Evolutionary conservation across 2,888 invertebrate genomes (phyloP).

Genomic region (Polylopha cassiicola): DNA sequence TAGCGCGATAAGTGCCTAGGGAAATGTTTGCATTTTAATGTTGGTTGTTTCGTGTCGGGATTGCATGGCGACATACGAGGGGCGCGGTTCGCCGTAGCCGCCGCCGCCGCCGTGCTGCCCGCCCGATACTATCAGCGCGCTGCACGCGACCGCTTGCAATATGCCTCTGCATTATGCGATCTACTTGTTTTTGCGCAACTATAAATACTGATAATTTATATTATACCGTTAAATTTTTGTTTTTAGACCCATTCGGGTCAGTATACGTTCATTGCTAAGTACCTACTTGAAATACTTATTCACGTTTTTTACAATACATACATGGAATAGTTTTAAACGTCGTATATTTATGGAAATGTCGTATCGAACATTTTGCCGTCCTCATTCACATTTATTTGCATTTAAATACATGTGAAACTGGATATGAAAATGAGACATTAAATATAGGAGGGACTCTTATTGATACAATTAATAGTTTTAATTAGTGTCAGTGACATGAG

Average conservation of each 20-base stretch:
- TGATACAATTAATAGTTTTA: too few species aligned
- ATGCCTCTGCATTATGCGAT: slow-evolving; percentile 34
- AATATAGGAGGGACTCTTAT: too few species aligned
- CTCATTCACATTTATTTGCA: too few species aligned
- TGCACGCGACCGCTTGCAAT: slow-evolving; percentile 23
- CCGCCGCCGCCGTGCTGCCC: neutral
- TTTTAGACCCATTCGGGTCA: slow-evolving; percentile 20
- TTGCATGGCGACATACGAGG: slow-evolving; percentile 23
- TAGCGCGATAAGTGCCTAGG: slow-evolving; percentile 14
- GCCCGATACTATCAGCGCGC: slow-evolving; percentile 30
- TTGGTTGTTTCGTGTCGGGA: slow-evolving; percentile 35
- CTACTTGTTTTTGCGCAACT: slow-evolving; percentile 39
- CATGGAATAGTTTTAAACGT: too few species aligned
- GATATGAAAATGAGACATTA: too few species aligned
- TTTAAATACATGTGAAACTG: too few species aligned
- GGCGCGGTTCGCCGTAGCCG: slow-evolving; percentile 2
- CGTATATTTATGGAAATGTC: too few species aligned
- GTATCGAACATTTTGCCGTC: too few species aligned
- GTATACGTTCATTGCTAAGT: slow-evolving; percentile 23
- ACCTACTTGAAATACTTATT: neutral
- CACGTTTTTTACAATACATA: neutral
- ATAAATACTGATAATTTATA: slow-evolving; percentile 41
- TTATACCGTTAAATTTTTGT: slow-evolving; percentile 25
- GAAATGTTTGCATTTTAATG: slow-evolving; percentile 41
- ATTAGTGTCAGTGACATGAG: too few species aligned